Base-by-base conservation (phyloP, 2,888 invertebrate species). In the Oscheius sp. region DNA sequence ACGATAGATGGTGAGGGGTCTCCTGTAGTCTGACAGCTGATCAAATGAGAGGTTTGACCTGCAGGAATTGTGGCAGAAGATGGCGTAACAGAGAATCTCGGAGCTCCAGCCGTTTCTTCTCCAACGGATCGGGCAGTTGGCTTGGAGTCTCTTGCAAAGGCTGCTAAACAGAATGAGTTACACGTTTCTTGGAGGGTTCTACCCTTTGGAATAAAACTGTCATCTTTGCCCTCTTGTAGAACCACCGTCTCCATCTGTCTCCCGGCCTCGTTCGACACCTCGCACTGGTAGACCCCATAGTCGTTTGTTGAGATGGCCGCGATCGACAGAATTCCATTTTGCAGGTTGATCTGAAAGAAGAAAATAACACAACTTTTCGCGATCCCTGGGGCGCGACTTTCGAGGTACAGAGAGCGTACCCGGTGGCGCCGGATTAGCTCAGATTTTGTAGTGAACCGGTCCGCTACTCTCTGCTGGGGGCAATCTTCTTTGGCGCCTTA, bases 271-370 rank as follows among this genome's bases (percentile, higher is more conserved):
- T 96, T 98, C 72, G 92, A 92, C 0, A 95, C 95, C 86, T 96
- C 93, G 90, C 98, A 98, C 90, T 98, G 97, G 89, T 94, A 97
- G 92, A 97, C 94, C 63, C 96, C 97, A 53, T 74, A 82, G 48
- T 82, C 78, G 5, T 73, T 73, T 29, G 76, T 66, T 21, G 58
- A 51, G n/a, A 82, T 70, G 7, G 59, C 50, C 10, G 76, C 70
- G 33, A 82, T 77, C 0, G 66, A 65, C 58, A 82, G 70, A 13
- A 73, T 74, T 7, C 78, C 79, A 29, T 76, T 74, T 55, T 74
- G 76, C 21, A 70, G 11, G 3, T 11, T 53, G 21, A n/a, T 1
- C 21, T 53, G 21, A 13, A n/a, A 55, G 32, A 21, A 9, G 13
- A 7, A 29, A 55, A 55, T 7, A 55, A 55, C 13, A 55, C 21